phyloP scores from a whole-genome alignment of 1,140 invertebrate genomes.

The Fopius arisanus region DNA sequence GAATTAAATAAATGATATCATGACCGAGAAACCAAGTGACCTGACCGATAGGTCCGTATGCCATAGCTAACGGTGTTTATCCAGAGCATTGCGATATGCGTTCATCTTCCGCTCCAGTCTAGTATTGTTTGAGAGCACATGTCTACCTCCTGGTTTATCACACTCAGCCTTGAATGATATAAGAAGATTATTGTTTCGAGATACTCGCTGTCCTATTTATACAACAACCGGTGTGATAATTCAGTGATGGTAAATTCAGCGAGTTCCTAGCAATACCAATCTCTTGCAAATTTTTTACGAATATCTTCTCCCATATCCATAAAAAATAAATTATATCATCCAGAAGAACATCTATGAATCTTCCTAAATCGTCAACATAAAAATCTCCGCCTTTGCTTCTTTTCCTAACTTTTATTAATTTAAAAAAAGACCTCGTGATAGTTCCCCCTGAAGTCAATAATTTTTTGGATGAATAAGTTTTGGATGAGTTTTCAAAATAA shows the following conservation, averaged over 20 bases:
- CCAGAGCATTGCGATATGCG: constrained; percentile 38
- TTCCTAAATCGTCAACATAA: too few relatives aligned
- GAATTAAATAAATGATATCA: constrained; percentile 34
- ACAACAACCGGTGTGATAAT: not conserved
- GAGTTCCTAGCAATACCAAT: too few relatives aligned
- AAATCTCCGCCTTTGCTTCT: too few relatives aligned
- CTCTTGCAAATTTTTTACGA: too few relatives aligned
- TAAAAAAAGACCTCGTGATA: too few relatives aligned
- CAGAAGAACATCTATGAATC: too few relatives aligned
- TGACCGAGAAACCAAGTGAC: constrained; percentile 64
- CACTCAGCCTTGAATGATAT: not conserved
- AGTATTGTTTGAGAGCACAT: constrained; percentile 34
- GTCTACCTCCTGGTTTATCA: constrained; percentile 22
- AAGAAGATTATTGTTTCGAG: not conserved
- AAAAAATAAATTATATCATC: too few relatives aligned
- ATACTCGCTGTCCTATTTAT: not conserved
- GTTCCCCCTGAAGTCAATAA: too few relatives aligned
- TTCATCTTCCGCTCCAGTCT: constrained; percentile 36
- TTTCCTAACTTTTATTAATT: too few relatives aligned
- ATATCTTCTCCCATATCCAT: too few relatives aligned
- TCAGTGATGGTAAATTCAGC: not conserved
- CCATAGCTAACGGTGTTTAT: constrained; percentile 56
- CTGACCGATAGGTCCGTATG: constrained; percentile 49
- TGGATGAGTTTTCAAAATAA: too few relatives aligned
- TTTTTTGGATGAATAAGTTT: too few relatives aligned